Evolutionary conservation across 2,797 vertebrate species (phyloP).

Genomic region (Echiichthys vipera): DNA sequence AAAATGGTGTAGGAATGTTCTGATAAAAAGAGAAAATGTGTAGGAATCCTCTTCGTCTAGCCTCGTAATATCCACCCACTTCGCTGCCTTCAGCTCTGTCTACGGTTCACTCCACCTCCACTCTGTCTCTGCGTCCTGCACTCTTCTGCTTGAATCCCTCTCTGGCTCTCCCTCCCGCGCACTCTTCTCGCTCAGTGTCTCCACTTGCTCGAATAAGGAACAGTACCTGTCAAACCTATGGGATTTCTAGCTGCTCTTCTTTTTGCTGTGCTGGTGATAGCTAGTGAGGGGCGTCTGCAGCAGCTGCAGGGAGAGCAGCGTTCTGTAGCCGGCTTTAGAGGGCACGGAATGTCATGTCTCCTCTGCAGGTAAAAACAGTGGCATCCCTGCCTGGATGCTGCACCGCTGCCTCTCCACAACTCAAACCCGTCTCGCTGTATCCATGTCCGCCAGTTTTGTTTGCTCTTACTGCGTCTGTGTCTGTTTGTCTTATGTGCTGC

Average conservation of each 20-base stretch:
- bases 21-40: conserved; percentile 11
- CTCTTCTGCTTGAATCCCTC: conserved; percentile 40
- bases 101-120: conserved; percentile 41
- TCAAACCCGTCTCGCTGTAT: conserved; percentile 17
- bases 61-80: conserved; percentile 44
- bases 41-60: conserved; percentile 25
- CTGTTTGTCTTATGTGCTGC: conserved; percentile 51
- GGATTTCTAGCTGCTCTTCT: conserved; percentile 69
- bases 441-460: conserved; percentile 35
- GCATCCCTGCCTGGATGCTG: conserved; percentile 50
- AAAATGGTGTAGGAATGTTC: neutral
- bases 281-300: conserved; percentile 70
- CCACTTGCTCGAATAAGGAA: conserved; percentile 54
- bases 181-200: conserved; percentile 39
- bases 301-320: conserved; percentile 79
- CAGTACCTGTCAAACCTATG: conserved; percentile 74
- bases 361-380: conserved; percentile 84
- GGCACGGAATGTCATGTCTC: conserved; percentile 88
- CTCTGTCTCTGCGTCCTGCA: conserved; percentile 46
- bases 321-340: conserved; percentile 82
- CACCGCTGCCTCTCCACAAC: conserved; percentile 42
- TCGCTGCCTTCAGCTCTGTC: conserved; percentile 39
- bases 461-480: conserved; percentile 38
- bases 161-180: conserved; percentile 48
- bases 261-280: conserved; percentile 63